Conservation (phyloP, 2,113 vertebrate species). For the Bagarius yarrelli region DNA sequence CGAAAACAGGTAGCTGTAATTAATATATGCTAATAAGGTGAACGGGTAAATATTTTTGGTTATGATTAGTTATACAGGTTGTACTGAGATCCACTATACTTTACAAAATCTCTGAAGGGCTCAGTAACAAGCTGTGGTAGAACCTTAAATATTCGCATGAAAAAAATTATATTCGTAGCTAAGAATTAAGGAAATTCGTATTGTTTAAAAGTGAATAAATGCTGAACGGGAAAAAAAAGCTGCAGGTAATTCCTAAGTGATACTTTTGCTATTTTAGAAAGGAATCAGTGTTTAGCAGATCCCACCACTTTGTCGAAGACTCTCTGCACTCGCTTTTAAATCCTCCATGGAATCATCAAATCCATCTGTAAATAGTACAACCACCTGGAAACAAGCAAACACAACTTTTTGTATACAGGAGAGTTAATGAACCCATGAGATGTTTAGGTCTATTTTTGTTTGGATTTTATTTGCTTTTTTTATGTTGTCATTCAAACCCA, state of each 20-base stretch:
- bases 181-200: too few relatives aligned
- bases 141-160: background rate
- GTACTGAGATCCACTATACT: background rate
- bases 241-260: background rate
- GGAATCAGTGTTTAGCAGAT: background rate
- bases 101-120: background rate
- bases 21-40: background rate
- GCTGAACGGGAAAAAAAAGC: background rate
- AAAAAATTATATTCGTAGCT: too few relatives aligned
- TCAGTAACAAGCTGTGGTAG: background rate
- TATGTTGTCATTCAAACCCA: background rate
- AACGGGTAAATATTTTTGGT: background rate
- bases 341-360: conserved; percentile 70
- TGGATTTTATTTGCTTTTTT: background rate
- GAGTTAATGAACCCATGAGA: background rate
- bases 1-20: background rate
- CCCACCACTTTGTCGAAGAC: conserved; percentile 70
- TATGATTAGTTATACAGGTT: background rate
- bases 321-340: conserved; percentile 66
- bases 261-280: background rate
- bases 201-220: background rate
- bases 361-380: conserved; percentile 85
- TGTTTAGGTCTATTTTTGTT: background rate
- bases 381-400: conserved; percentile 65
- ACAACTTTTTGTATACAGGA: background rate